Percentiles rank a stretch among this genome's conserved stretches.
phyloP scores from a whole-genome alignment of 2,888 invertebrate genomes.

The Clunio marinus region DNA sequence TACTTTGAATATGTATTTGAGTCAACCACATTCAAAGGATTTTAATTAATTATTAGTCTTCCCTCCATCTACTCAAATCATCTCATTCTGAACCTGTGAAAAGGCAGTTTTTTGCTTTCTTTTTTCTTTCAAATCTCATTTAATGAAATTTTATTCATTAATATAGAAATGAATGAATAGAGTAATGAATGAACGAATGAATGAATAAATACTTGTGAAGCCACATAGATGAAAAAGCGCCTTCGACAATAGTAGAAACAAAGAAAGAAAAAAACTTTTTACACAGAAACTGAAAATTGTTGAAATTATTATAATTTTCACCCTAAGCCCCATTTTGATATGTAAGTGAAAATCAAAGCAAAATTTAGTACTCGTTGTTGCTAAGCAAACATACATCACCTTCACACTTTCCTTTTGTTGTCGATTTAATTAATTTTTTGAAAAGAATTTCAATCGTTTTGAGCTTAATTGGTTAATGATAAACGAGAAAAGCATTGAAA shows the following conservation, averaged over 20 bases:
- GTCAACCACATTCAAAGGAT: not conserved
- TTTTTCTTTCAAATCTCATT: no score
- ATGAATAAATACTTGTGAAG: no score
- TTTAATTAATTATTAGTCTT: constrained; percentile 5
- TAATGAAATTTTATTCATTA: constrained; percentile 5
- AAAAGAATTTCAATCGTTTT: not conserved
- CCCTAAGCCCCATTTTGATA: not conserved
- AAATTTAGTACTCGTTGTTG: not conserved
- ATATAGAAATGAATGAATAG: not conserved
- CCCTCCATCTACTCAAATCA: not conserved
- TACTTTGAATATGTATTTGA: not conserved
- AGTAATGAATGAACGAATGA: no score
- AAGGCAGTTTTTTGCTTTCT: no score
- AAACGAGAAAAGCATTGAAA: not conserved
- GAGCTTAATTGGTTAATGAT: not conserved
- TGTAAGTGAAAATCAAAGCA: not conserved
- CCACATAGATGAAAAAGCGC: not conserved
- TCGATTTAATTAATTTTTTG: constrained; percentile 12
- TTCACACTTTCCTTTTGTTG: not conserved
- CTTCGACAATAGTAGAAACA: not conserved
- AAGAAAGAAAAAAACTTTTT: not conserved
- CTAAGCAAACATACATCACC: not conserved
- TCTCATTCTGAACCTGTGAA: not conserved
- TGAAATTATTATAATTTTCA: not conserved
- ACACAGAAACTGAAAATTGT: not conserved